Evolutionary conservation across 2,113 vertebrate species (phyloP), one percentile per base, ranked within the genome.

Genomic region (Canis aureus): DNA sequence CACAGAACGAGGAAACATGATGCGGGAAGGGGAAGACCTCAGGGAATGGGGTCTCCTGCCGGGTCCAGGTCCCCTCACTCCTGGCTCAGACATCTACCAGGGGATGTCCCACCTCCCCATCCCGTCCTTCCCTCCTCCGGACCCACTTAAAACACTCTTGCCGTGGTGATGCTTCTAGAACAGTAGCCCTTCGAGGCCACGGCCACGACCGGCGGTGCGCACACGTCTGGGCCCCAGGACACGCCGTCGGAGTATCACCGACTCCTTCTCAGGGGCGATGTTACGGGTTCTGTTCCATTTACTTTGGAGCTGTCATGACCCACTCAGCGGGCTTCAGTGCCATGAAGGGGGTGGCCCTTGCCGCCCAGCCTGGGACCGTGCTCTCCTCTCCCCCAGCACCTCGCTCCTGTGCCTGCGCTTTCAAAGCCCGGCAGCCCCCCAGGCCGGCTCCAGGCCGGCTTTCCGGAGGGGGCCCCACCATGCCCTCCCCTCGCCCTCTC

Each of bases 221-320:
- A 43, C 32, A 0, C 22, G 25, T 27, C 60, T 2, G 55, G 43
- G 27, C 53, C 55, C 87, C 38, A n/a, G 51, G 0, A 3, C 73
- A 2, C 12, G 32, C 7, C 1, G 0, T 29, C 27, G 3, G 0
- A 8, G 20, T 1, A 53, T 15, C 43, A 4, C 15, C 0, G 20
- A 35, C 16, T 1, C 49, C 49, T n/a, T 25, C 27, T 25, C 19
- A 16, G n/a, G 10, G 32, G 20, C 32, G 1, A 43, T 20, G 11
- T 32, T 60, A 0, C 12, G 6, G 17, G 57, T 67, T 12, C n/a
- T 25, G 19, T 29, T 23, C 29, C 20, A 1, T 8, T 69, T 27
- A 15, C 23, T 71, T 16, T 27, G 35, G 27, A 13, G 22, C 23
- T 19, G 43, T 32, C 43, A 2, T 3, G 59, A 27, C 81, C 32